Evolutionary conservation across 2,797 vertebrate genomes (phyloP).

Genomic region (Periophthalmus magnuspinnatus): DNA sequence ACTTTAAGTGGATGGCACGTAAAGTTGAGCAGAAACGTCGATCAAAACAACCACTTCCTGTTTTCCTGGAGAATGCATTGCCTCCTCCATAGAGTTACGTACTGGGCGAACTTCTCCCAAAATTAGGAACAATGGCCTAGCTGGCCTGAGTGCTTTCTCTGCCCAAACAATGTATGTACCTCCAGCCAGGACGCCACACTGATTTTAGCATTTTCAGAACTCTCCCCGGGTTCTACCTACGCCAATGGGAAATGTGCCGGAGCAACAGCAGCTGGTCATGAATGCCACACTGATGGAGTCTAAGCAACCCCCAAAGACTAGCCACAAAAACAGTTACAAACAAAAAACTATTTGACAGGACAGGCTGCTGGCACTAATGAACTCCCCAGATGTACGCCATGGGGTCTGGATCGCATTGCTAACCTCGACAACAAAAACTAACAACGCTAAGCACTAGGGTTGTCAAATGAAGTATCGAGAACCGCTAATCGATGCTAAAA

Average conservation of each 20-base stretch:
- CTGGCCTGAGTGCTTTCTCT: neutral
- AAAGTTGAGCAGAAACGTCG: too few relatives aligned
- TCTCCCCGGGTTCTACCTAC: slow-evolving; percentile 38
- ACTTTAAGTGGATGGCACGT: too few relatives aligned
- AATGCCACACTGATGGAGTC: slow-evolving; percentile 54
- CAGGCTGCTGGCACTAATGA: slow-evolving; percentile 46
- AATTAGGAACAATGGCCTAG: neutral
- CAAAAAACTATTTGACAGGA: slow-evolving; percentile 47
- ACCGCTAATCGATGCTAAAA: too few relatives aligned
- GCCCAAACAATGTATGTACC: slow-evolving; percentile 39
- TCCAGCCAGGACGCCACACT: slow-evolving; percentile 56
- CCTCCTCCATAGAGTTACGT: too few relatives aligned
- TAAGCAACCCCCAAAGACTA: slow-evolving; percentile 23
- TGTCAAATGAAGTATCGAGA: too few relatives aligned
- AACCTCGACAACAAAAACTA: slow-evolving; percentile 34
- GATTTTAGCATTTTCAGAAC: slow-evolving; percentile 70
- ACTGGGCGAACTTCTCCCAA: too few relatives aligned
- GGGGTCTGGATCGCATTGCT: slow-evolving; percentile 36
- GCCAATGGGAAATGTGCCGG: slow-evolving; percentile 59
- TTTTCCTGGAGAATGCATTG: too few relatives aligned
- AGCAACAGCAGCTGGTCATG: slow-evolving; percentile 67
- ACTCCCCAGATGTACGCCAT: slow-evolving; percentile 49
- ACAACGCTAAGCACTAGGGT: slow-evolving; percentile 4
- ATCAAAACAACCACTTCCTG: too few relatives aligned
- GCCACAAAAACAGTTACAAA: neutral